Evolutionary conservation across 2,113 vertebrate genomes (phyloP).

Genomic region (Abramis brama): DNA sequence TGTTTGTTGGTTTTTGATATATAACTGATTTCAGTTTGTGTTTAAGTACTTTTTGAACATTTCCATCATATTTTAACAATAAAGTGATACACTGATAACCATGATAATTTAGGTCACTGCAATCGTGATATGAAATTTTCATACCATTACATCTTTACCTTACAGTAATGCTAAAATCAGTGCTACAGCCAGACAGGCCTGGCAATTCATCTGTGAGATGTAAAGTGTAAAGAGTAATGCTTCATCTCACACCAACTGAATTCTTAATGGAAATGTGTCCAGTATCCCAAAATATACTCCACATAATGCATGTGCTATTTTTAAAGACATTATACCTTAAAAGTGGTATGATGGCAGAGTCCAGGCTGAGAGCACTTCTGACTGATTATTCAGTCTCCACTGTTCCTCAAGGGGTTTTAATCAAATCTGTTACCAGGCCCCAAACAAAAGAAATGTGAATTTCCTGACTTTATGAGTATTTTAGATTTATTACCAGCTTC

Average conservation of each 20-base stretch:
- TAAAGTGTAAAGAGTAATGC: constrained; percentile 15
- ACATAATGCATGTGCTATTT: constrained; percentile 22
- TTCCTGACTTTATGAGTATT: constrained; percentile 21
- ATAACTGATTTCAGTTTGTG: no score
- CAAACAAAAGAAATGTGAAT: constrained; percentile 2
- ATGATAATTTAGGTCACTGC: no score
- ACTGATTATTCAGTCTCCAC: constrained; percentile 5
- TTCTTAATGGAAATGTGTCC: constrained; percentile 32
- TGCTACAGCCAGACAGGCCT: not conserved
- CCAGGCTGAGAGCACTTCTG: constrained; percentile 1
- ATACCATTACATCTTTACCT: not conserved
- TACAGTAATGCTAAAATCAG: not conserved
- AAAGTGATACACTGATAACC: no score
- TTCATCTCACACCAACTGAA: constrained; percentile 2
- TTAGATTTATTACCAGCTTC: constrained; percentile 24
- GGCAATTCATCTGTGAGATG: not conserved
- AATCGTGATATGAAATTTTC: no score
- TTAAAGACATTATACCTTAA: constrained; percentile 27
- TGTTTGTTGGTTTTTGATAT: no score
- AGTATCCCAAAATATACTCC: constrained; percentile 12
- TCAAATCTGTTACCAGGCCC: constrained; percentile 26
- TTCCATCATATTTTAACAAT: no score
- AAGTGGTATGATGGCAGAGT: not conserved
- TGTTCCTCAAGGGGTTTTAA: constrained; percentile 17
- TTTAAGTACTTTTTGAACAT: no score